Evolutionary conservation across 1,140 invertebrate genomes (phyloP).

Genomic region (Apis cerana): DNA sequence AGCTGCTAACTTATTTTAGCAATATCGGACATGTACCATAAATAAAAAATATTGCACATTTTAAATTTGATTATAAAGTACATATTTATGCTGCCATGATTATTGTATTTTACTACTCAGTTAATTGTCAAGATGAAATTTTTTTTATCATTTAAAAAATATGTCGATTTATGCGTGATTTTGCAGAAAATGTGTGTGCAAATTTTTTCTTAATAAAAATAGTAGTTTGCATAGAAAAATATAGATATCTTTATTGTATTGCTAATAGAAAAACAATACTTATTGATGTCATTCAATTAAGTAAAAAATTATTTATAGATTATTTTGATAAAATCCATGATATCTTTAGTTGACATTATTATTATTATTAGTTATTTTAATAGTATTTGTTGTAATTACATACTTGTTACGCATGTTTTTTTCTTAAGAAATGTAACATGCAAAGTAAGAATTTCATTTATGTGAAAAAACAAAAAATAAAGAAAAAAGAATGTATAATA

Average conservation of each 20-base stretch:
- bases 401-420: not conserved
- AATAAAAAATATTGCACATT: slow-evolving; percentile 34
- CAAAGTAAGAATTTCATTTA: not conserved
- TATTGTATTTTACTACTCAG: slow-evolving; percentile 16
- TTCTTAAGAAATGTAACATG: not conserved
- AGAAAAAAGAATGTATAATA: slow-evolving; percentile 22
- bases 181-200: slow-evolving; percentile 12
- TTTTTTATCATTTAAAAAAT: slow-evolving; percentile 19
- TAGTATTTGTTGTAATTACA: slow-evolving; percentile 16
- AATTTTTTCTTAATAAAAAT: slow-evolving; percentile 38
- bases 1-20: slow-evolving; percentile 39
- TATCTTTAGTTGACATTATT: slow-evolving; percentile 37
- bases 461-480: not conserved
- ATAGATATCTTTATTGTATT: slow-evolving; percentile 20
- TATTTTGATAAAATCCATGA: slow-evolving; percentile 1
- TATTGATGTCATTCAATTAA: slow-evolving; percentile 7
- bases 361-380: slow-evolving; percentile 13
- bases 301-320: slow-evolving; percentile 2
- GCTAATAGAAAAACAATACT: slow-evolving; percentile 3
- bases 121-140: not conserved
- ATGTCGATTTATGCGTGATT: slow-evolving; percentile 4
- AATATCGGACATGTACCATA: slow-evolving; percentile 42
- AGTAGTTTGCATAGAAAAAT: slow-evolving; percentile 33
- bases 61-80: slow-evolving; percentile 31
- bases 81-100: slow-evolving; percentile 41